Base-by-base conservation (phyloP, 2,888 invertebrate species). In the Teleiodes luculella region DNA sequence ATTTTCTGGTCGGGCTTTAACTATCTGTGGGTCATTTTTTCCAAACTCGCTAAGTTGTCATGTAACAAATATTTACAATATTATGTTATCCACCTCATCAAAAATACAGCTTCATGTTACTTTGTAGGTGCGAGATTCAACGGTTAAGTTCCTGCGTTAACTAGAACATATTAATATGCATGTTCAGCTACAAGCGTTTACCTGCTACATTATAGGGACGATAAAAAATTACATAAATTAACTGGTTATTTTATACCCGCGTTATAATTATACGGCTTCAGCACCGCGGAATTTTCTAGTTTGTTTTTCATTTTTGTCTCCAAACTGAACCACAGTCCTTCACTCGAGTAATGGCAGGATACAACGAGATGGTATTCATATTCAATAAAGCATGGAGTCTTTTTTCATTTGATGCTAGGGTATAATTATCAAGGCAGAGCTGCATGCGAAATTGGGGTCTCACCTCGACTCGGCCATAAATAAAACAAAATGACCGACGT, bases 381-480 rank as follows among this genome's bases (percentile, higher is more conserved):
- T 80, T 76, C 66, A 76, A 83, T 81, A 78, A 78, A 83, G 85
- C 81, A 84, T 79, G 80, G 82, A 80, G 79, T 82, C 80, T 76
- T 80, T 83, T 83, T 83, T 83, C 78, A 85, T 77, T 65, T 70
- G 63, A 66, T 65, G 80, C 85, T 83, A 85, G 83, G 72, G 82
- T 87, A 86, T 88, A 87, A 89, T 87, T 89, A 88, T 85, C 78
- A 75, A 79, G 82, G 78, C 78, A 80, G 78, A 72, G 81, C 78
- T 83, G 80, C 77, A 87, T 86, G 89, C 89, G 79, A 89, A 88
- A 89, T 89, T 88, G 85, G 89, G 86, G 88, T 88, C 86, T 87
- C 87, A 87, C 87, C 87, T 87, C 85, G 78, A 62, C 76, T 72
- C 78, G 76, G 75, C 77, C 80, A 81, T 87, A 87, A 87, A 88